phyloP scores from a whole-genome alignment of 2,797 vertebrate species.

The Loris lydekkerianus region DNA sequence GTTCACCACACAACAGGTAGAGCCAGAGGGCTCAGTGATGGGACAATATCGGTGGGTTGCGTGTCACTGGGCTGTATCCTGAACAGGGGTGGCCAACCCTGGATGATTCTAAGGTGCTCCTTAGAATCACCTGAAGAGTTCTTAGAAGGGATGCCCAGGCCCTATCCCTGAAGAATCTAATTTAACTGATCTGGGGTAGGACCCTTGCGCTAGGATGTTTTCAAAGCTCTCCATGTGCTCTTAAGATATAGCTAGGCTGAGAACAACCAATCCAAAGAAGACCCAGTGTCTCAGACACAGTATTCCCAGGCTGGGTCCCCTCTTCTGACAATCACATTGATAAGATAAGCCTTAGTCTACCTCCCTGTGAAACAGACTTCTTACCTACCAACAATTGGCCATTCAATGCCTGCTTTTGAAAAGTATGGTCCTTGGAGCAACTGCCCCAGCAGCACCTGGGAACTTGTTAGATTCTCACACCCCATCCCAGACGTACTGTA shows the following conservation, averaged over 20 bases:
- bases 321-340: not conserved
- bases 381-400: not conserved
- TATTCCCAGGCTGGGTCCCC: not conserved
- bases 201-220: fast-evolving
- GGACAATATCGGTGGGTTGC: too few relatives aligned
- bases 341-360: not conserved
- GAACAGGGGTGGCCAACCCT: not conserved
- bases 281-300: not conserved
- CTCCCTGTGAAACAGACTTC: not conserved
- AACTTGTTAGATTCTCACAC: not conserved
- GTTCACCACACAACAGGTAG: not conserved
- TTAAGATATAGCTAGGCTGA: not conserved
- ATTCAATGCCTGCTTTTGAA: not conserved
- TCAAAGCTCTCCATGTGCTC: not conserved
- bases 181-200: not conserved
- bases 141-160: not conserved
- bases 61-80: not conserved
- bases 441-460: not conserved
- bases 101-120: not conserved
- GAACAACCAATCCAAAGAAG: not conserved
- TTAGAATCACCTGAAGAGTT: not conserved
- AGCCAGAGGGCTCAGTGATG: fast-evolving
- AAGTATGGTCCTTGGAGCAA: not conserved
- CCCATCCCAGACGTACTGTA: not conserved
- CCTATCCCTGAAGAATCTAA: not conserved